Base-by-base conservation (phyloP, 2,113 vertebrate genomes). In the Empidonax traillii region DNA sequence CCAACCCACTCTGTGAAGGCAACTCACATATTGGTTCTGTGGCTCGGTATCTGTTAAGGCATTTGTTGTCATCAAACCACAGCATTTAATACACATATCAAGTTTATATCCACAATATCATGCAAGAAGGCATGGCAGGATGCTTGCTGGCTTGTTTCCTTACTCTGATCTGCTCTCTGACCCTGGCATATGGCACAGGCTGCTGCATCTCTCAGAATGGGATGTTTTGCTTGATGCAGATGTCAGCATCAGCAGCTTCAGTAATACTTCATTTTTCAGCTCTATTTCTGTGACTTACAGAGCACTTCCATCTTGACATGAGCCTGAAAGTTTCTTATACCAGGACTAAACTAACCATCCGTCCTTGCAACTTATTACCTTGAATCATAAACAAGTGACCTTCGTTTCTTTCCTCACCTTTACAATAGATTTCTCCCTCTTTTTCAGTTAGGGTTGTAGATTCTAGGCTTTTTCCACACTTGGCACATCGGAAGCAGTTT, bases 351-450 rank as follows among this genome's bases (percentile, higher is more conserved):
- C 28, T 77, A 46, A 67, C 35, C 4, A 14, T 73, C 44, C 59
- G 4, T 30, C 61, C 46, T 62, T 28, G 1, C 53, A 69, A 66
- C 14, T 30, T 15, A 3, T 46, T 20, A 27, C 25, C 24, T 72
- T 75, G 23, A 85, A 55, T 25, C 9, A 44, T 27, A 61, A 77
- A 67, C 10, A 63, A 81, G 10, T 51, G 0, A 6, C 20, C 37
- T 83, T 56, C 67, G 9, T 27, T 68, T 89, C 33, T 94, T 65
- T 71, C 39, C 97, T 97, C 96, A 99, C 99, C 99, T 99, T 99
- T 99, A 98, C 99, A 99, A 97, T 99, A 99, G 97, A 99, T 99
- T 97, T 99, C 99, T 59, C 99, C 99, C 6, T 99, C 99, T 92
- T 99, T 99, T 97, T 99, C 99, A 3, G 99, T 99, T 97, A 99